A percentile compares a stretch with the other conserved stretches of the same genome.
phyloP scores from a whole-genome alignment of 2,888 invertebrate genomes.

The Caenorhabditis doughertyi region DNA sequence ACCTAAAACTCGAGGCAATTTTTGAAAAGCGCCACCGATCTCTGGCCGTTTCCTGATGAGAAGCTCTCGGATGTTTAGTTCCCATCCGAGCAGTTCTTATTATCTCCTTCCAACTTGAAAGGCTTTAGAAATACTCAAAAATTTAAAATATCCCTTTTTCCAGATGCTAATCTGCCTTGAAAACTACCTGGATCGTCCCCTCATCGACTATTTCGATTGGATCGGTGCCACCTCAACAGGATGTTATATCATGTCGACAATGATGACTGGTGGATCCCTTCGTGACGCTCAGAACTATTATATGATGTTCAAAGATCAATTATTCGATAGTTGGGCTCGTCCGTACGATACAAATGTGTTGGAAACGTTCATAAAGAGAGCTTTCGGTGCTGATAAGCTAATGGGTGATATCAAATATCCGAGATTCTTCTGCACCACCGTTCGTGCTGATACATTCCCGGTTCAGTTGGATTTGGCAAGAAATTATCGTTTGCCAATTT shows the following conservation, averaged over 20 bases:
- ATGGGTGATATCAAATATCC: conserved; percentile 92
- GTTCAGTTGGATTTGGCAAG: conserved; percentile 95
- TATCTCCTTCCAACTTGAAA: no score
- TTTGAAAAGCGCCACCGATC: no score
- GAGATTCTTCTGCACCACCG: conserved; percentile 91
- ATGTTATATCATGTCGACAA: conserved; percentile 91
- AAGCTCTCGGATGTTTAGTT: no score
- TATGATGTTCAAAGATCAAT: conserved; percentile 93
- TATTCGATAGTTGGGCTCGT: conserved; percentile 90
- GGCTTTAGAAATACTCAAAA: no score
- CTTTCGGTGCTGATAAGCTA: conserved; percentile 89
- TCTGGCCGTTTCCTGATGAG: no score
- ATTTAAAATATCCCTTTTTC: no score
- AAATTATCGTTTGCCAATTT: conserved; percentile 87
- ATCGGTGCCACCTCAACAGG: conserved; percentile 93
- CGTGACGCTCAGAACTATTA: conserved; percentile 93
- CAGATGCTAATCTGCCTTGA: conserved; percentile 77
- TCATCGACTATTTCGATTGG: conserved; percentile 91
- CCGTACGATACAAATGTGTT: conserved; percentile 93
- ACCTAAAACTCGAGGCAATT: no score
- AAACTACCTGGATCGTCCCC: conserved; percentile 74
- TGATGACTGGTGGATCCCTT: conserved; percentile 86
- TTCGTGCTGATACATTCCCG: conserved; percentile 93
- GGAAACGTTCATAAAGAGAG: conserved; percentile 91
- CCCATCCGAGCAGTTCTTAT: no score